phyloP scores from a whole-genome alignment of 2,113 vertebrate genomes.

The Isurus oxyrinchus region DNA sequence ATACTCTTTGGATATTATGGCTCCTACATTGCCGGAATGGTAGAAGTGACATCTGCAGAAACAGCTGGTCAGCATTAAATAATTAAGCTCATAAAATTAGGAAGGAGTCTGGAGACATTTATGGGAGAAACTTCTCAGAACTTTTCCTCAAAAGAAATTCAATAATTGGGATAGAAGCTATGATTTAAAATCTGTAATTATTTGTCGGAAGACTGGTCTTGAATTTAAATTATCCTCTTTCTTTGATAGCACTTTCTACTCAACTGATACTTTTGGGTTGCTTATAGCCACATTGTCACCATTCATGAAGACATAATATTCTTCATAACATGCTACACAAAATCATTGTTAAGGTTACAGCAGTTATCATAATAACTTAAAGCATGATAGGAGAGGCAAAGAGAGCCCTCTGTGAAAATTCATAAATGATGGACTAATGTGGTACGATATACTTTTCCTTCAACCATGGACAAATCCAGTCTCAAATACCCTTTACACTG shows the following conservation, averaged over 20 bases:
- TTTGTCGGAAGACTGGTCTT: neutral
- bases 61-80: constrained; percentile 8
- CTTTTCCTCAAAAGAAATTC: neutral
- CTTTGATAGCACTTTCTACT: neutral
- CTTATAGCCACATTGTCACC: neutral
- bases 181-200: neutral
- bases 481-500: too few relatives aligned
- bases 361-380: neutral
- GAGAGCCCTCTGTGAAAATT: neutral
- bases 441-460: neutral
- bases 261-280: neutral
- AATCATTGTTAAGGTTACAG: neutral
- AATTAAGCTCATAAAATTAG: neutral
- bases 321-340: neutral
- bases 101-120: neutral
- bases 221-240: neutral
- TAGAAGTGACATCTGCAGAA: neutral
- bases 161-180: neutral
- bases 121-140: neutral
- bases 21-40: neutral
- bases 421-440: neutral
- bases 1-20: neutral
- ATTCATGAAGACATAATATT: neutral
- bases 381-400: neutral
- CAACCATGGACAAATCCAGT: neutral